Evolutionary conservation across 2,113 vertebrate species (phyloP).

Genomic region (Hucho hucho): DNA sequence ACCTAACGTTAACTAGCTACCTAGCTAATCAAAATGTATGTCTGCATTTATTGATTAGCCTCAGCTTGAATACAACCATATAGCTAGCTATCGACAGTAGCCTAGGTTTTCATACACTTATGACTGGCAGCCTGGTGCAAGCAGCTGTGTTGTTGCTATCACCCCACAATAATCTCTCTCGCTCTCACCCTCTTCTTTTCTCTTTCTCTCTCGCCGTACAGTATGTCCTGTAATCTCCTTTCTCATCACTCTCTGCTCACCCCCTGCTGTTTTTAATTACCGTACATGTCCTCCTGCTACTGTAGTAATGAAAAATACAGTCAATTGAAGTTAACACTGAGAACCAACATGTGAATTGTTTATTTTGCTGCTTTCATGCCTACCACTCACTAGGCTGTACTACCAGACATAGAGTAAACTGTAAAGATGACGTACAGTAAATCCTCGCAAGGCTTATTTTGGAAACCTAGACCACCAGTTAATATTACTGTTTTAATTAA

Average conservation of each 20-base stretch:
- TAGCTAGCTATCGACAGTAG: too few species aligned
- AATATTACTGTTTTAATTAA: too few species aligned
- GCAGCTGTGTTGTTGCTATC: neutral
- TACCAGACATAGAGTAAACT: too few species aligned
- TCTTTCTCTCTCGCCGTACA: neutral
- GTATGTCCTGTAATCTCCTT: conserved; percentile 12
- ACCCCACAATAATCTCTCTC: neutral
- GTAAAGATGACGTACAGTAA: too few species aligned
- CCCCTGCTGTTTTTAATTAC: conserved; percentile 35
- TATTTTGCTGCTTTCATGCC: neutral
- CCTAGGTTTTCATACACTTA: too few species aligned
- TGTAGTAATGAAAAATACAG: conserved; percentile 18
- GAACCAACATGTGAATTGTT: neutral
- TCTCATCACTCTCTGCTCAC: conserved; percentile 9
- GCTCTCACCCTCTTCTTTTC: neutral
- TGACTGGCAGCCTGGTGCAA: too few species aligned
- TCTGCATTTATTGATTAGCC: too few species aligned
- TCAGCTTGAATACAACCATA: too few species aligned
- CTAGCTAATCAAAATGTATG: too few species aligned
- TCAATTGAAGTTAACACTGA: conserved; percentile 27
- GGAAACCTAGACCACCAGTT: too few species aligned
- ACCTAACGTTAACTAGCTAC: too few species aligned
- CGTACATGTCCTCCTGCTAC: neutral
- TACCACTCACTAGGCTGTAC: neutral
- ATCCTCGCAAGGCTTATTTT: too few species aligned